Evolutionary conservation across 2,888 invertebrate genomes (phyloP), one percentile per base, ranked within the genome.

Genomic region (Euplexia lucipara): DNA sequence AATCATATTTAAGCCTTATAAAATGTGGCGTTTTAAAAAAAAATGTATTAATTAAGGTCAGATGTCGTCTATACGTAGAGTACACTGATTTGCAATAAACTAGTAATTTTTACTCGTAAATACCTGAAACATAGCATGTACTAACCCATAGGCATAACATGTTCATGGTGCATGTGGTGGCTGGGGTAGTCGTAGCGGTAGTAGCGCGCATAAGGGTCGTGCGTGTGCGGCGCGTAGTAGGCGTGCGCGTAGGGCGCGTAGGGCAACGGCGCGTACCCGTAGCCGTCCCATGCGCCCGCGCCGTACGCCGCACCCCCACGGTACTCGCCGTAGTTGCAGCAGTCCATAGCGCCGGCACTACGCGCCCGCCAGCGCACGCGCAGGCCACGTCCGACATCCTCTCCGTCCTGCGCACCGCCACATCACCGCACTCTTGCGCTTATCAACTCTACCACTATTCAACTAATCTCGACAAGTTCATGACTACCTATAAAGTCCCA

Each of bases 321-420:
- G 88, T 92, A 94, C 91, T 93, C 93, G 86, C 91, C 91, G 93
- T 94, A 95, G 88, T 94, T 93, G 91, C 95, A 95, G 91, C 95
- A 95, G 86, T 95, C 95, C 95, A 95, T 95, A 79, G 82, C 84
- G 83, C 70, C 79, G 83, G 79, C 85, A 82, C 90, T 90, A 93
- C 89, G 92, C 89, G 81, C 90, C 90, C 80, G 84, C 84, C 88
- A 83, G 85, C 88, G 89, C 91, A 84, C 88, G 79, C 86, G 88
- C 86, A 85, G 75, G 79, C 83, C 63, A 76, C 80, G 78, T 60
- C 75, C 71, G 76, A 75, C 81, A 86, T 82, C 75, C 89, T 90
- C 88, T 88, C 85, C 88, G 86, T 87, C 87, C 85, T 83, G 83
- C 87, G 81, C 86, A 83, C 86, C 83, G 84, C 84, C 86, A 86